These are phyloP conservation scores for Atrichornis clamosus DNA, from an alignment of 2,113 vertebrate species.

Conservation along the genomic window DNA sequence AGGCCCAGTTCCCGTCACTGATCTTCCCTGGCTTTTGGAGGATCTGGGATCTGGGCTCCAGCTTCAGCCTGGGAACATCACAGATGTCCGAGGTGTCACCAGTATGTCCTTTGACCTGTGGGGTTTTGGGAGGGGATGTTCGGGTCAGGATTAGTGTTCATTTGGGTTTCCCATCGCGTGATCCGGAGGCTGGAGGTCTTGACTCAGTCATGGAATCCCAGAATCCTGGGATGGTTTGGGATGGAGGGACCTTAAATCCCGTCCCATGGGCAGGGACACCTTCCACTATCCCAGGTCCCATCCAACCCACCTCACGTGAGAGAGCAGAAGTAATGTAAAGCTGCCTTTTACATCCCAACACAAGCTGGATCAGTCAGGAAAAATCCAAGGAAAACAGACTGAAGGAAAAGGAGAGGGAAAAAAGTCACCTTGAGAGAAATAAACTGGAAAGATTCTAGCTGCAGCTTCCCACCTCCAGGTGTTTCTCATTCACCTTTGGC, in stretches of 20 bases:
- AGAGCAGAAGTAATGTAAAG: not conserved
- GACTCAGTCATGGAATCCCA: not conserved
- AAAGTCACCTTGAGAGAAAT: not conserved
- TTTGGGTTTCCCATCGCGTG: not conserved
- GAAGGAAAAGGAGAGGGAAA: not conserved
- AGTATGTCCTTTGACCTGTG: not conserved
- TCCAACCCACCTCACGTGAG: not conserved
- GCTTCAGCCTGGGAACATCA: not conserved
- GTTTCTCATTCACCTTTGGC: not conserved
- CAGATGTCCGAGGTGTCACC: not conserved
- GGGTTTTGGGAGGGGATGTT: not conserved
- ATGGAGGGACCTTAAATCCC: rapidly evolving
- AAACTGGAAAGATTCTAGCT: not conserved
- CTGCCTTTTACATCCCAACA: not conserved
- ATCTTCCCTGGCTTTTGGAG: not conserved
- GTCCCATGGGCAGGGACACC: not conserved
- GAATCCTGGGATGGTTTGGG: not conserved
- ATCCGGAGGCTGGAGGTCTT: not conserved
- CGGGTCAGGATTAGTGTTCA: not conserved
- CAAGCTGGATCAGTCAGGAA: not conserved
- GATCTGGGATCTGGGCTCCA: not conserved
- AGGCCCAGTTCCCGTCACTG: not conserved
- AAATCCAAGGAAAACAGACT: not conserved
- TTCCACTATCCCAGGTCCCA: not conserved
- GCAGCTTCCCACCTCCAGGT: not conserved